A percentile compares a stretch with the other conserved stretches of the same genome.
Conservation (phyloP, 2,797 vertebrate species). For the Poeciliopsis presidionis region DNA sequence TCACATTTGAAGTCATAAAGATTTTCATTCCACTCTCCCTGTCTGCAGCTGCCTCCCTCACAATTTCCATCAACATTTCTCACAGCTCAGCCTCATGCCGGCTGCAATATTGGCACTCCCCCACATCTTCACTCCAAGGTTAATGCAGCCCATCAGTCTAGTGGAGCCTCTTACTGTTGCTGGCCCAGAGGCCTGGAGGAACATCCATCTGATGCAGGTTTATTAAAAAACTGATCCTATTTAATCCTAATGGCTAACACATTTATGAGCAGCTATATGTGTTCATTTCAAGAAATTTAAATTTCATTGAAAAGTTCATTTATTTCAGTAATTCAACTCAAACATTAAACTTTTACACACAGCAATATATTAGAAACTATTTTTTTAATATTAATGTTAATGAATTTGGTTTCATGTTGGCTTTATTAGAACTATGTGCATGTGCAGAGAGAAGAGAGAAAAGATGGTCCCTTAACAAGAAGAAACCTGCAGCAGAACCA, state of each 20-base stretch:
- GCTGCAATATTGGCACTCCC: slow-evolving; percentile 42
- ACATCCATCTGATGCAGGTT: background rate
- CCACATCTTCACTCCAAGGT: slow-evolving; percentile 34
- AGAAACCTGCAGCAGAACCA: slow-evolving; percentile 2
- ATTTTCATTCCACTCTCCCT: slow-evolving; percentile 45
- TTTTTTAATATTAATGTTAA: no score
- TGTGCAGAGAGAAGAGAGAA: background rate
- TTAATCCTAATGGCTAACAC: background rate
- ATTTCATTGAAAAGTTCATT: background rate
- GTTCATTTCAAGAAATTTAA: background rate
- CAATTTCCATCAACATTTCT: slow-evolving; percentile 32
- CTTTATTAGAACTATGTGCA: background rate
- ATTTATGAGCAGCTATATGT: background rate
- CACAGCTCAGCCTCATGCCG: slow-evolving; percentile 33
- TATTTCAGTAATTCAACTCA: background rate
- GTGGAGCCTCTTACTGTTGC: slow-evolving; percentile 24
- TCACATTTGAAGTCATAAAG: slow-evolving; percentile 37
- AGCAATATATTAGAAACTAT: no score
- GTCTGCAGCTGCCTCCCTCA: slow-evolving; percentile 35
- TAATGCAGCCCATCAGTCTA: slow-evolving; percentile 51
- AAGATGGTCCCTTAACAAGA: background rate
- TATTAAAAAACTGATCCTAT: background rate
- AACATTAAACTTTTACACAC: background rate
- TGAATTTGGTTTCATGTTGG: background rate
- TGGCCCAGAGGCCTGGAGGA: slow-evolving; percentile 19